Conservation (phyloP, 2,113 vertebrate species). For the Colistium nudipinnis region DNA sequence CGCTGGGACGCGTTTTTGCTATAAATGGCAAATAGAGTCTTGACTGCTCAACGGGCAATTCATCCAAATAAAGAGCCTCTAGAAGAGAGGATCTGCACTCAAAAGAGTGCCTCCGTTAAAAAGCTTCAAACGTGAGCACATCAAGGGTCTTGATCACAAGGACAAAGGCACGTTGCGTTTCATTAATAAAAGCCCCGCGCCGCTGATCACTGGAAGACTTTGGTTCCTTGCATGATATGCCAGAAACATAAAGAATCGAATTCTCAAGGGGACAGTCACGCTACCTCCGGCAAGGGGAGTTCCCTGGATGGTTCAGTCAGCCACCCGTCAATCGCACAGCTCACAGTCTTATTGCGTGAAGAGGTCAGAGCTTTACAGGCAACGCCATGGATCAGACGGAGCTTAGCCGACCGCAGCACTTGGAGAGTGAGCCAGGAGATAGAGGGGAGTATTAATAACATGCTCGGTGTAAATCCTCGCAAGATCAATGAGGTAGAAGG, state of each 20-base stretch:
- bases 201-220: background rate
- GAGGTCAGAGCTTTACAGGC: constrained; percentile 28
- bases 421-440: constrained; percentile 5
- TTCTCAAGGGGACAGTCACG: background rate
- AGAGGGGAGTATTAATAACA: background rate
- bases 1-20: constrained; percentile 1
- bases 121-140: background rate
- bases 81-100: background rate
- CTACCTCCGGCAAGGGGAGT: no score
- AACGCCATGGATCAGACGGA: constrained; percentile 44
- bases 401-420: constrained; percentile 36
- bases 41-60: background rate
- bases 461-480: background rate
- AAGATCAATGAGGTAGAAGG: constrained; percentile 1
- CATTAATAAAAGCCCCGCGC: background rate
- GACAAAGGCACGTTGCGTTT: background rate
- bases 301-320: background rate
- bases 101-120: background rate
- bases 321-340: constrained; percentile 4
- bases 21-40: background rate
- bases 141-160: background rate
- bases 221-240: background rate
- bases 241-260: background rate
- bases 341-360: constrained; percentile 5
- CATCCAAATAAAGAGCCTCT: background rate